Percentiles rank a stretch among this genome's conserved stretches.
phyloP scores from a whole-genome alignment of 1,140 invertebrate genomes.

The Lethocerus indicus region DNA sequence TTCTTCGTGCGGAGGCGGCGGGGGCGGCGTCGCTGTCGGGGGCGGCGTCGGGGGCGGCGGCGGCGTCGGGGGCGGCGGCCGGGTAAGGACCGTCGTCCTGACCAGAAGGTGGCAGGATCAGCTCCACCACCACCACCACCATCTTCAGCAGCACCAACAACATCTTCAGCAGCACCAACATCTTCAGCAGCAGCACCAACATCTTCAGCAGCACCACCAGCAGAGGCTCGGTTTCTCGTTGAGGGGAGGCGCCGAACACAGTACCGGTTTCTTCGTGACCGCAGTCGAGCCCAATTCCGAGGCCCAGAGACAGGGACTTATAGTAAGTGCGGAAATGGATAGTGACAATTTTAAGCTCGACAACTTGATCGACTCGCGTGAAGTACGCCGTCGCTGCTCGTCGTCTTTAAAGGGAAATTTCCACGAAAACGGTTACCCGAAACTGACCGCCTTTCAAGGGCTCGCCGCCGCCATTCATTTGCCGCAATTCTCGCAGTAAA shows the following conservation, averaged over 20 bases:
- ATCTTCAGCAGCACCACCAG: neutral
- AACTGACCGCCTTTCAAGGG: no score
- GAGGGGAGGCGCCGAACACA: constrained; percentile 79
- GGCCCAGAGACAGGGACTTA: constrained; percentile 64
- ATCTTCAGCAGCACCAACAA: constrained; percentile 3
- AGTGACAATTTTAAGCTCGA: no score
- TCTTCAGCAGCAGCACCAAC: neutral
- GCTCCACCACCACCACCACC: constrained; percentile 6
- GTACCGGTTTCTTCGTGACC: constrained; percentile 83
- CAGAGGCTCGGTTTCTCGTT: constrained; percentile 67
- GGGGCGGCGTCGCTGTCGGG: neutral
- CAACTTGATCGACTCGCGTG: no score
- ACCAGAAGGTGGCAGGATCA: constrained; percentile 10
- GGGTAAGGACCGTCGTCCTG: constrained; percentile 1
- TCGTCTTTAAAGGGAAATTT: no score
- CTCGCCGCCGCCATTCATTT: no score
- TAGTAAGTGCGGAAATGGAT: no score
- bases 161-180: constrained; percentile 3
- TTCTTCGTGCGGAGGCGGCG: neutral
- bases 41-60: constrained; percentile 66
- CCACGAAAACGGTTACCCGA: no score
- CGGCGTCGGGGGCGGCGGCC: constrained; percentile 46
- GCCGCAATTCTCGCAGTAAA: no score
- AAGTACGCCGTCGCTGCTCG: no score
- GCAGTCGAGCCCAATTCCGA: constrained; percentile 71